Percentiles rank a stretch among this genome's conserved stretches.
These are phyloP conservation scores for Mycalesis mineus DNA, from an alignment of 2,888 invertebrate species.

Conservation along the genomic window DNA sequence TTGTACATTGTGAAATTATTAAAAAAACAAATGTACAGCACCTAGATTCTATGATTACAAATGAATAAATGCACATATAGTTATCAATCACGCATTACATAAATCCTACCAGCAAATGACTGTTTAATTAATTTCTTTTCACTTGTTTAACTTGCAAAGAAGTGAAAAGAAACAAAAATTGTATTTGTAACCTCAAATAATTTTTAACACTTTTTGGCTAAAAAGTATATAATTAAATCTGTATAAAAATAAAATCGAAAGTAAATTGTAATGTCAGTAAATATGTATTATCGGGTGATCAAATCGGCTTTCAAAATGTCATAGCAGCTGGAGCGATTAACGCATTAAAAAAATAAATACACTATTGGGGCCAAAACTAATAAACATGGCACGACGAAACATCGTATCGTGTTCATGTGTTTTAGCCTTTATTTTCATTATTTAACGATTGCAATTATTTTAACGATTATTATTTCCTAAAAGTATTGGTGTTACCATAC, in stretches of 20 bases:
- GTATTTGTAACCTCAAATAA: background rate
- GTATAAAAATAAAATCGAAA: too few relatives aligned
- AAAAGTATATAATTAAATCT: too few relatives aligned
- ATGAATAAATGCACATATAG: constrained; percentile 10
- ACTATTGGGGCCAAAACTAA: background rate
- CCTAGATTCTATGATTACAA: constrained; percentile 24
- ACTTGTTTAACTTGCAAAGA: constrained; percentile 21
- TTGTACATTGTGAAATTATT: constrained; percentile 16
- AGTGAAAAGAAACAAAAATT: constrained; percentile 9
- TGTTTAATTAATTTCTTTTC: constrained; percentile 5
- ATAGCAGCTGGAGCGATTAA: background rate
- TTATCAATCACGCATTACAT: background rate
- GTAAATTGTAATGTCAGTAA: too few relatives aligned
- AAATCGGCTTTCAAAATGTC: background rate
- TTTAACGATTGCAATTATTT: background rate
- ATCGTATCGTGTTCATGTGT: too few relatives aligned
- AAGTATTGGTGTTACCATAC: constrained; percentile 33
- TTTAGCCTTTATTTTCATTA: background rate
- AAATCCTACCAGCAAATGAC: background rate
- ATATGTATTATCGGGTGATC: too few relatives aligned
- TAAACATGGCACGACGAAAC: too few relatives aligned
- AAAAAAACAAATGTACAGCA: constrained; percentile 21
- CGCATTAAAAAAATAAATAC: background rate
- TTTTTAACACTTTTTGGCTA: background rate
- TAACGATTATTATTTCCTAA: constrained; percentile 1